A percentile compares a stretch with the other conserved stretches of the same genome.
Conservation (phyloP, 2,797 vertebrate genomes). For the Staurois parvus region DNA sequence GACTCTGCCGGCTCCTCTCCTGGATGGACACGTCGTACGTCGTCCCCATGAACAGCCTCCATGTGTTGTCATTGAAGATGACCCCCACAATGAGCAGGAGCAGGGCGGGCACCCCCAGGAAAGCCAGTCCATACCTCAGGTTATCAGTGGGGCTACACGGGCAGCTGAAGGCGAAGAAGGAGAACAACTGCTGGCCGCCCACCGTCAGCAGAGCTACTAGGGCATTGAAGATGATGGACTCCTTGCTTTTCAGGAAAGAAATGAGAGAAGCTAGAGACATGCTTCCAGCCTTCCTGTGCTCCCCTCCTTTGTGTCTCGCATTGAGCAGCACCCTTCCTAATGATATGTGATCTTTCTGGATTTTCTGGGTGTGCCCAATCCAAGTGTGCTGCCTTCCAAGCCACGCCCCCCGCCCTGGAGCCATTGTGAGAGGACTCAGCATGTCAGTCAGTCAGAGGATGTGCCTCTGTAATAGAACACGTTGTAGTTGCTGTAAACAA, state of each 20-base stretch:
- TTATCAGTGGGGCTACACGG: slow-evolving; percentile 77
- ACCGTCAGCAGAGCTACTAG: slow-evolving; percentile 73
- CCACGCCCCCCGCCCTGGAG: slow-evolving; percentile 52
- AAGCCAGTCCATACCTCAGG: slow-evolving; percentile 75
- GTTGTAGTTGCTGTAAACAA: too few species aligned
- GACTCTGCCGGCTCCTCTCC: background rate
- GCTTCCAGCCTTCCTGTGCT: background rate
- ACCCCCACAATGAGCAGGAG: slow-evolving; percentile 75
- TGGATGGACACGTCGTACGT: slow-evolving; percentile 63
- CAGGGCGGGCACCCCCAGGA: slow-evolving; percentile 74
- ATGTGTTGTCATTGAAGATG: slow-evolving; percentile 74
- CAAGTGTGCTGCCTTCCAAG: slow-evolving; percentile 58
- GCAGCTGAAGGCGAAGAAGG: slow-evolving; percentile 76
- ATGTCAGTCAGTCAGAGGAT: background rate
- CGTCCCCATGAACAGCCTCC: slow-evolving; percentile 71
- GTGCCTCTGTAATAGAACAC: background rate
- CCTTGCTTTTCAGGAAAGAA: slow-evolving; percentile 74
- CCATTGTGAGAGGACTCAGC: background rate
- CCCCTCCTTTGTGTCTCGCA: background rate
- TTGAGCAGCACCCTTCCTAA: slow-evolving; percentile 48
- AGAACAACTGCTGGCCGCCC: slow-evolving; percentile 75
- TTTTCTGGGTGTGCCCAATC: slow-evolving; percentile 63
- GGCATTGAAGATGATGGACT: slow-evolving; percentile 70
- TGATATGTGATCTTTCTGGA: slow-evolving; percentile 67
- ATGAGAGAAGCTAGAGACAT: slow-evolving; percentile 66